Evolutionary conservation across 2,888 invertebrate genomes (phyloP), one percentile per base, ranked within the genome.

Genomic region (Diarsia rubi): DNA sequence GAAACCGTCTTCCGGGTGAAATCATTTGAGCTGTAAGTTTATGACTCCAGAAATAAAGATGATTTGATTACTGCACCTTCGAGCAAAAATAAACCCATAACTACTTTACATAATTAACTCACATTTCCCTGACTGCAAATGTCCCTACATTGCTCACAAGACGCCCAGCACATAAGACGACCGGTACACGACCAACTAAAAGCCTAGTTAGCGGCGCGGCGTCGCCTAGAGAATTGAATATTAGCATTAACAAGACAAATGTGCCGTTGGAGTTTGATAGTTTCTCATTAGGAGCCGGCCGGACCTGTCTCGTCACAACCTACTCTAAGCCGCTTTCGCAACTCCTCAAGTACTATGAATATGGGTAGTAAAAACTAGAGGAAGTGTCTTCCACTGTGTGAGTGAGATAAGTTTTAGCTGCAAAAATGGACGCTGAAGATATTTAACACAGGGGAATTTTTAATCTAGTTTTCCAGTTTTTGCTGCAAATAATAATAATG

Each of bases 241-340:
- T 94, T 93, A 93, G 90, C 91, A 93, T 94, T 93, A 93, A 92
- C 92, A 92, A 94, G 94, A 94, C 94, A 93, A 94, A 95, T 94
- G 93, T 92, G 91, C 91, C 90, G 92, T 91, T 90, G 84, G 89
- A 95, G 93, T 95, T 95, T 93, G 93, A 94, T 94, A 95, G 95
- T 94, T 94, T 93, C 94, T 93, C 93, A 93, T 94, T 94, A 94
- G 91, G 84, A 90, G 90, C 85, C 86, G 86, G 84, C 84, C 88
- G 84, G 86, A 79, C 86, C 79, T 79, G 83, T 83, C 80, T 84
- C 79, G 83, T 85, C 89, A 89, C 86, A 87, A 85, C 84, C 85
- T 83, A 83, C 79, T 84, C 82, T 90, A 92, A 92, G 91, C 89
- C 88, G 90, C 89, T 91, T 92, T 89, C 78, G 84, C 85, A 90